Evolutionary conservation across 1,140 invertebrate genomes (phyloP).

Genomic region (Hylaeus anthracinus): DNA sequence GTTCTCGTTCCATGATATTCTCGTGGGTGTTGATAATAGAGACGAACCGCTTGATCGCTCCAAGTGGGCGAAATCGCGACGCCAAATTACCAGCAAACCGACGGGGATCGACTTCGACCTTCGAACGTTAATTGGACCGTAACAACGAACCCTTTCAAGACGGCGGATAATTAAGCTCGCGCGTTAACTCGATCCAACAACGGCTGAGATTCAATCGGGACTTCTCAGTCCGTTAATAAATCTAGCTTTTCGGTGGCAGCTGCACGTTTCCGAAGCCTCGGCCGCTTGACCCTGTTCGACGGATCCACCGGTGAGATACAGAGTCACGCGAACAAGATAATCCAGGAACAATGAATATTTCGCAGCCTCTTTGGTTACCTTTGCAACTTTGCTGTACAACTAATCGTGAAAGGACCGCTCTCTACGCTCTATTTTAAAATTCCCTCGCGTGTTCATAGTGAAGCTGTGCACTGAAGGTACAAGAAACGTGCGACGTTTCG

Average conservation of each 20-base stretch:
- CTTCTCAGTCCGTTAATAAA: background rate
- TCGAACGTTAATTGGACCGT: slow-evolving; percentile 47
- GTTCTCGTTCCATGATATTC: background rate
- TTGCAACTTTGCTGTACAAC: no score
- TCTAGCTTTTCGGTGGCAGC: background rate
- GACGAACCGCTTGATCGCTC: background rate
- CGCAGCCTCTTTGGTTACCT: no score
- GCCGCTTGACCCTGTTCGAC: background rate
- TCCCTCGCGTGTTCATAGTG: no score
- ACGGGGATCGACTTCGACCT: background rate
- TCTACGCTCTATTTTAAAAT: no score
- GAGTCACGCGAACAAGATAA: no score
- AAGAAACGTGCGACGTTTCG: no score
- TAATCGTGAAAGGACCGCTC: no score
- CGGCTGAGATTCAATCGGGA: slow-evolving; percentile 3
- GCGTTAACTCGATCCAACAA: slow-evolving; percentile 13
- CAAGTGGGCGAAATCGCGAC: background rate
- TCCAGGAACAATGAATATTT: no score
- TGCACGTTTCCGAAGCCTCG: background rate
- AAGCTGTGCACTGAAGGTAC: no score
- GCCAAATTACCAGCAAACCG: slow-evolving; percentile 6
- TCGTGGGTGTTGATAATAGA: no score
- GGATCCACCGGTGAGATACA: no score
- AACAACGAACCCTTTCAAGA: slow-evolving; percentile 40
- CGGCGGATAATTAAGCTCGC: slow-evolving; percentile 17